Evolutionary conservation across 1,140 invertebrate genomes (phyloP).

Genomic region (Meteorus sp.): DNA sequence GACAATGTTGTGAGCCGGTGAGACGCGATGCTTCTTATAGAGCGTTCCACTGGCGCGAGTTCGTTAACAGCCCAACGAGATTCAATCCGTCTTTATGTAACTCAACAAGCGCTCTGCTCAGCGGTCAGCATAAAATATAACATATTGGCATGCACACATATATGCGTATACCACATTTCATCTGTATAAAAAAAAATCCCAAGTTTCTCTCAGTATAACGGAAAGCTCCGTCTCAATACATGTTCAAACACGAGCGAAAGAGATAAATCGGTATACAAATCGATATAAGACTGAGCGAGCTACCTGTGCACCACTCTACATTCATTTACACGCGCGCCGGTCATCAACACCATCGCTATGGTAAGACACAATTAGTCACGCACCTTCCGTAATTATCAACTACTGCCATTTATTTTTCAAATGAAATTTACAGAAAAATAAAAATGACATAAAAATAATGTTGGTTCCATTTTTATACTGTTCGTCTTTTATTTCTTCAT

Average conservation of each 20-base stretch:
- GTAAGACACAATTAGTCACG: background rate
- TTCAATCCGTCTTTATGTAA: conserved; percentile 49
- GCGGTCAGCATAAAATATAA: conserved; percentile 5
- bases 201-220: conserved; percentile 44
- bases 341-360: background rate
- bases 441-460: too few species aligned
- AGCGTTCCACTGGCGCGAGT: conserved; percentile 34
- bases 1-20: conserved; percentile 30
- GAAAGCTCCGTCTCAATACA: conserved; percentile 21
- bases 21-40: conserved; percentile 33
- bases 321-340: background rate
- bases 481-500: too few species aligned
- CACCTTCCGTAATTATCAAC: background rate
- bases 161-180: background rate
- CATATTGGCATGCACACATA: background rate
- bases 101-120: conserved; percentile 32
- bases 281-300: background rate
- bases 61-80: conserved; percentile 46
- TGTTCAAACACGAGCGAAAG: background rate
- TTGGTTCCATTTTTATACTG: too few species aligned
- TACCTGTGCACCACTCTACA: background rate
- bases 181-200: background rate
- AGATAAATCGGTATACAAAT: background rate
- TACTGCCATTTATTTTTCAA: background rate
- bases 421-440: background rate